Evolutionary conservation across 2,888 invertebrate genomes (phyloP).

Genomic region (Trisateles emortualis): DNA sequence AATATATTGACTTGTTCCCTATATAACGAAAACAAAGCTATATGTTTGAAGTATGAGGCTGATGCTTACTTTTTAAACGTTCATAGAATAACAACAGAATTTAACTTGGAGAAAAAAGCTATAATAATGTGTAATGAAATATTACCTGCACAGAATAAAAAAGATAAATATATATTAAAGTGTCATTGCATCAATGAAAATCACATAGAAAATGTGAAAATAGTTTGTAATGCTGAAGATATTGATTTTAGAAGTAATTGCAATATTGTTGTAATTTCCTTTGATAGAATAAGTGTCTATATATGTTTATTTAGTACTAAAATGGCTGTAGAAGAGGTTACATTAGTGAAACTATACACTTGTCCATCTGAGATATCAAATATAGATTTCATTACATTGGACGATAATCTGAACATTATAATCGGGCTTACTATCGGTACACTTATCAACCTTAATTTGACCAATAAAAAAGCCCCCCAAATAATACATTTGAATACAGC

Average conservation of each 20-base stretch:
- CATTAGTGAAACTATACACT: slow-evolving; percentile 58
- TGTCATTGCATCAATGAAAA: slow-evolving; percentile 35
- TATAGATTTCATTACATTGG: slow-evolving; percentile 53
- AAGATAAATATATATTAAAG: slow-evolving; percentile 51
- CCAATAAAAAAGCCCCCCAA: slow-evolving; percentile 40
- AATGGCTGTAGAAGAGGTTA: slow-evolving; percentile 43
- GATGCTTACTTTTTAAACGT: slow-evolving; percentile 54
- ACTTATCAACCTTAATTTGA: slow-evolving; percentile 59
- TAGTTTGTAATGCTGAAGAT: slow-evolving; percentile 41
- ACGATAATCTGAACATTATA: slow-evolving; percentile 48
- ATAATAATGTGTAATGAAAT: slow-evolving; percentile 35
- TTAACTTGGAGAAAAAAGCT: slow-evolving; percentile 51
- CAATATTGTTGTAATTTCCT: slow-evolving; percentile 54
- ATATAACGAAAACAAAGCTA: slow-evolving; percentile 45
- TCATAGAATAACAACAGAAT: slow-evolving; percentile 61
- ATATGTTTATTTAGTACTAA: slow-evolving; percentile 56
- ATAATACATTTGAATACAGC: slow-evolving; percentile 69
- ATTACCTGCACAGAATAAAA: slow-evolving; percentile 35
- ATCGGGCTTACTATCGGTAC: slow-evolving; percentile 68
- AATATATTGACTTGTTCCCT: slow-evolving; percentile 46
- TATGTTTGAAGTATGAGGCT: slow-evolving; percentile 61
- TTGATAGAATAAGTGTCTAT: slow-evolving; percentile 62
- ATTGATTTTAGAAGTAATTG: slow-evolving; percentile 24
- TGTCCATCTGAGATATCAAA: slow-evolving; percentile 68
- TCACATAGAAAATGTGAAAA: slow-evolving; percentile 40